phyloP scores from a whole-genome alignment of 2,797 vertebrate species.

The Diplodus puntazzo region DNA sequence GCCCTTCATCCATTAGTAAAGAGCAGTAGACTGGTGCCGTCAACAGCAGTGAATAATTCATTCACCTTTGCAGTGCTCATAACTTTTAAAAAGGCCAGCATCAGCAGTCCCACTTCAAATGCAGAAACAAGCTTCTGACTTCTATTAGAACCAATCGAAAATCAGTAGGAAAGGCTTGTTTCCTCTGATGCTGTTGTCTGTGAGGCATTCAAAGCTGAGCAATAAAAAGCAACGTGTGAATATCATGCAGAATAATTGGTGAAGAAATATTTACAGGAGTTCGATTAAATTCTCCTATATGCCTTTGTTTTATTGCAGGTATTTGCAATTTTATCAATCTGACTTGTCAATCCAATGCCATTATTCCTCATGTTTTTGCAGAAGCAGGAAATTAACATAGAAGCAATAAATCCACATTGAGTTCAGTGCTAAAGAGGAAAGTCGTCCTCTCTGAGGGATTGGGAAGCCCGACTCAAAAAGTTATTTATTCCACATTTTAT shows the following conservation, averaged over 20 bases:
- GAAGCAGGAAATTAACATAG: conserved; percentile 19
- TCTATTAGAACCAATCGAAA: conserved; percentile 60
- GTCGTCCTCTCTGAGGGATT: background rate
- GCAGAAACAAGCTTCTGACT: conserved; percentile 46
- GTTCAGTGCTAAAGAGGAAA: background rate
- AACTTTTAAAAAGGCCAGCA: conserved; percentile 52
- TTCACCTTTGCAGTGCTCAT: conserved; percentile 44
- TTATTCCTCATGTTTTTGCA: conserved; percentile 1
- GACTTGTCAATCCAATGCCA: background rate
- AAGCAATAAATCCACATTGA: background rate
- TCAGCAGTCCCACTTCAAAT: conserved; percentile 53
- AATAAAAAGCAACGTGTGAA: background rate
- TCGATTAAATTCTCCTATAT: conserved; percentile 2
- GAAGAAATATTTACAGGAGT: background rate
- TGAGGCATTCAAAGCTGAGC: background rate
- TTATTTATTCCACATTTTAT: background rate
- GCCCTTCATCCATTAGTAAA: conserved; percentile 72
- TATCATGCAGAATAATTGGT: background rate
- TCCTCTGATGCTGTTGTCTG: conserved; percentile 33
- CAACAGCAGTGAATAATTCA: conserved; percentile 75
- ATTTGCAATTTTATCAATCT: conserved; percentile 18
- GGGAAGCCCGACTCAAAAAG: background rate
- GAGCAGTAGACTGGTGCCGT: conserved; percentile 50
- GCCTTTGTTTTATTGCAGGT: conserved; percentile 13
- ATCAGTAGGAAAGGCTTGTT: conserved; percentile 6